Evolutionary conservation across 2,888 invertebrate species (phyloP).

Genomic region (Panopea generosa): DNA sequence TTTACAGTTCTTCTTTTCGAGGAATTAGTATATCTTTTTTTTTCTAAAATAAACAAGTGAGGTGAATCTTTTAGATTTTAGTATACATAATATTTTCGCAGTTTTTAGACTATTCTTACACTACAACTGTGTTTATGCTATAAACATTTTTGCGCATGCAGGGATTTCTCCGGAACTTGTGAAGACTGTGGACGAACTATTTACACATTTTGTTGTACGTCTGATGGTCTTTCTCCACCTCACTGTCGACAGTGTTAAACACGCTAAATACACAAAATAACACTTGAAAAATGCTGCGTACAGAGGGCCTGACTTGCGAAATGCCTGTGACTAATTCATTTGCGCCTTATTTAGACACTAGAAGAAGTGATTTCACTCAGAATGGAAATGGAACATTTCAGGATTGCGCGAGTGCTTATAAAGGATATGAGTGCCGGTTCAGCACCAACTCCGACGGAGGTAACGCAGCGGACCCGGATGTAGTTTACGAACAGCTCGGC

Average conservation of each 20-base stretch:
- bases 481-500: conserved; percentile 37
- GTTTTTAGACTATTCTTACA: conserved; percentile 30
- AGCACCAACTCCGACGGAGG: conserved; percentile 25
- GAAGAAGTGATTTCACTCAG: conserved; percentile 12
- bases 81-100: conserved; percentile 30
- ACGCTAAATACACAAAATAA: conserved; percentile 34
- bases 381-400: background rate
- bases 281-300: conserved; percentile 52
- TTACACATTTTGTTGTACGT: conserved; percentile 53
- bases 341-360: conserved; percentile 44
- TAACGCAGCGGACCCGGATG: conserved; percentile 18
- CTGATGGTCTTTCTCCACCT: conserved; percentile 31
- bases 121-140: conserved; percentile 40
- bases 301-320: conserved; percentile 58
- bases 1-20: too few species aligned
- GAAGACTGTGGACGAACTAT: conserved; percentile 45
- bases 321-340: conserved; percentile 51
- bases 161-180: conserved; percentile 35
- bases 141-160: conserved; percentile 51
- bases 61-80: too few species aligned
- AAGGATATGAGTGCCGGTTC: conserved; percentile 51
- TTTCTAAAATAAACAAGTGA: too few species aligned
- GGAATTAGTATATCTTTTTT: too few species aligned
- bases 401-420: background rate
- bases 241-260: conserved; percentile 43